phyloP scores from a whole-genome alignment of 2,113 vertebrate species.

The Chrysochloris asiatica region DNA sequence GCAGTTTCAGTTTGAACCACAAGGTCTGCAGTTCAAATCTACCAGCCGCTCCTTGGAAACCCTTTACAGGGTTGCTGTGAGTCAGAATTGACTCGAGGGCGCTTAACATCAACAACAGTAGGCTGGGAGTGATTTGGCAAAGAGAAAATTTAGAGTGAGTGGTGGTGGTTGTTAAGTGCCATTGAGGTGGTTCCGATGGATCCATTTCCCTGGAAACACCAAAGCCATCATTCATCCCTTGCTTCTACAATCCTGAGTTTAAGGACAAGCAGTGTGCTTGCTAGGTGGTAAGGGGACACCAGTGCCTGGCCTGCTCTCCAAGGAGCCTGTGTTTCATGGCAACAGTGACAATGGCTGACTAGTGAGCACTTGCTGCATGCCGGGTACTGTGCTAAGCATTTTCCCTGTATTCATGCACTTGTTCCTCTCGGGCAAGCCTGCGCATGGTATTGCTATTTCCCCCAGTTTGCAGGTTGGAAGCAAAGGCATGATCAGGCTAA shows the following conservation, averaged over 20 bases:
- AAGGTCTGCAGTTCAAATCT: too few relatives aligned
- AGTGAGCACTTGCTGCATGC: not conserved
- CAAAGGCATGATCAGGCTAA: not conserved
- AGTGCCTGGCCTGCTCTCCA: not conserved
- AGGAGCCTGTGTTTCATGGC: not conserved
- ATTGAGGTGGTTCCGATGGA: too few relatives aligned
- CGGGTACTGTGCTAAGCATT: not conserved
- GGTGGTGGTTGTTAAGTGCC: not conserved
- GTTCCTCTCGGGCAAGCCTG: not conserved
- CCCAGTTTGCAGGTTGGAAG: not conserved
- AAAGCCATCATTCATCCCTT: not conserved
- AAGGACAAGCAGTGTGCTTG: not conserved
- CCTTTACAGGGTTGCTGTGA: too few relatives aligned
- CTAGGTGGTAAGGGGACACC: not conserved
- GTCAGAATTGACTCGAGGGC: too few relatives aligned
- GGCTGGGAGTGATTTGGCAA: slow-evolving; percentile 27
- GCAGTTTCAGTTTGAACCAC: too few relatives aligned
- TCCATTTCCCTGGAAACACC: slow-evolving; percentile 8
- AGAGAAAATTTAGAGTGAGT: not conserved
- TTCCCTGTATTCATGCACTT: not conserved
- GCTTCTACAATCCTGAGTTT: not conserved
- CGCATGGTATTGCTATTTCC: not conserved
- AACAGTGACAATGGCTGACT: not conserved
- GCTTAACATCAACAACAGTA: too few relatives aligned
- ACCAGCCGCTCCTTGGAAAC: too few relatives aligned